These are phyloP conservation scores for Lepidocyrtinus sp. DNA, from an alignment of 2,888 invertebrate species.

Conservation along the genomic window DNA sequence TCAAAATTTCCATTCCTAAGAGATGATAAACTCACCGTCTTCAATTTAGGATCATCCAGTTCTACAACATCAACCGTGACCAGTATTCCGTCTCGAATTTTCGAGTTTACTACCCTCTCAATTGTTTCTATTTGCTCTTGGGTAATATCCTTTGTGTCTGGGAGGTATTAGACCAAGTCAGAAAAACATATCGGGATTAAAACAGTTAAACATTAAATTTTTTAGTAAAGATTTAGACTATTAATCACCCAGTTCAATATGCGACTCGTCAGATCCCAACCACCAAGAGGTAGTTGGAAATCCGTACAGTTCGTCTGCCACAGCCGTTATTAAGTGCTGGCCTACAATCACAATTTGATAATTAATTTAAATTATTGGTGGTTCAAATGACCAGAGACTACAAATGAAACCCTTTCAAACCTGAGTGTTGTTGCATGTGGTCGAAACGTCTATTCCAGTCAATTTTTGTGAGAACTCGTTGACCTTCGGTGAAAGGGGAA, in stretches of 20 bases:
- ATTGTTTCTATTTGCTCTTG: slow-evolving; percentile 73
- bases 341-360: slow-evolving; percentile 73
- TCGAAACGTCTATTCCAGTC: slow-evolving; percentile 87
- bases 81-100: slow-evolving; percentile 78
- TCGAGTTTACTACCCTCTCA: slow-evolving; percentile 80
- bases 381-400: background rate
- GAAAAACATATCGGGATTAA: background rate
- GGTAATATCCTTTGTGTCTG: slow-evolving; percentile 75
- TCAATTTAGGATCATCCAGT: slow-evolving; percentile 77
- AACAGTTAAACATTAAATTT: background rate
- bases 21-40: slow-evolving; percentile 71
- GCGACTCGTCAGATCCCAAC: slow-evolving; percentile 82
- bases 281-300: slow-evolving; percentile 86
- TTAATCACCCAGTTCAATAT: slow-evolving; percentile 79
- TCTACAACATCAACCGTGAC: slow-evolving; percentile 79
- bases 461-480: slow-evolving; percentile 78
- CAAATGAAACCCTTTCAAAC: slow-evolving; percentile 72
- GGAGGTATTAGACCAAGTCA: too few species aligned
- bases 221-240: slow-evolving; percentile 19
- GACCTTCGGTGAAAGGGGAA: slow-evolving; percentile 77
- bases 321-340: slow-evolving; percentile 87
- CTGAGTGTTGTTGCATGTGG: slow-evolving; percentile 94
- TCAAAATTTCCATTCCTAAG: background rate
- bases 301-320: slow-evolving; percentile 81
- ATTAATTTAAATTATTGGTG: too few species aligned